Base-by-base conservation (phyloP, 1,140 invertebrate species). In the Drosophila nikananu region DNA sequence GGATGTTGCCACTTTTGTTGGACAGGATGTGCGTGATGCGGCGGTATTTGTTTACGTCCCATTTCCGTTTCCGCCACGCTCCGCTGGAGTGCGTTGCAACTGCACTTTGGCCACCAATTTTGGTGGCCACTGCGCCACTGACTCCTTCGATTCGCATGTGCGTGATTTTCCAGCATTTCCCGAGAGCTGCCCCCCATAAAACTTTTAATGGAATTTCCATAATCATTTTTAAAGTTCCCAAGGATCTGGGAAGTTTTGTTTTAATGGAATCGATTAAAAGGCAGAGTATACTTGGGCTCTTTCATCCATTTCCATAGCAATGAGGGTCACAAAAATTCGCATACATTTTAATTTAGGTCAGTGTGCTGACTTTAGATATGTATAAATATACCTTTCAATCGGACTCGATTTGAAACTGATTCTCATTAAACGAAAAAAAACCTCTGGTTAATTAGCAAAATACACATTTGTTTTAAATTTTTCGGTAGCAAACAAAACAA, bases 131-230 rank as follows among this genome's bases (percentile, higher is more conserved):
- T 80, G 66, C 48, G 46, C 19, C 39, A 30, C 37, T 49, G 37
- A 37, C 44, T 23, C 60, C 63, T 21, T 5, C 21, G 10, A 48
- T 39, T 48, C 19, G 32, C 17, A 63, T 73, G 42, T 89, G 84
- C 83, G 83, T 89, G 83, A 75, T 89, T 81, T 57, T 74, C 68
- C 51, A 81, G 73, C 80, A 89, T 89, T 89, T 78, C 51, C 65
- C 49, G 39, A 37, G 68, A 25, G 23, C 46, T 25, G 23, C 3
- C 44, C 52, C 46, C 25, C 67, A 58, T 72, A 52, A 78, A 89
- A 87, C 35, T 87, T 87, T 81, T 89, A 87, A 87, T 87, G 77
- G 77, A 81, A 89, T 87, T 83, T 66, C 61, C 72, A 82, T 86
- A 79, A 86, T 86, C 79, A 76, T 62, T 78, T 77, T 89, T 75